phyloP scores from a whole-genome alignment of 1,140 invertebrate species.

The Dinoponera quadriceps region DNA sequence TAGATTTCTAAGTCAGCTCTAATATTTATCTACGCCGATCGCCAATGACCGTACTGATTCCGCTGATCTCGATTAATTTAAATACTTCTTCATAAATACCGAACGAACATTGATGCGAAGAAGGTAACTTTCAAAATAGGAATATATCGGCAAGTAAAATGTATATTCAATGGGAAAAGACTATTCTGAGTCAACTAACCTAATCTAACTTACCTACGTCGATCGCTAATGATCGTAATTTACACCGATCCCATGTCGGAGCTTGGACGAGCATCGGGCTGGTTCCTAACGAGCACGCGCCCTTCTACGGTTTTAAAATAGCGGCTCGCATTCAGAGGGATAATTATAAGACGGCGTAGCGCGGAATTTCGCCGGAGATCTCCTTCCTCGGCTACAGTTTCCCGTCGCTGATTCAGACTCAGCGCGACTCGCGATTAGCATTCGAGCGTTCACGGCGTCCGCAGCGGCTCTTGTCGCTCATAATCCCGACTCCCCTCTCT shows the following conservation, averaged over 20 bases:
- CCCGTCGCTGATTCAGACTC: slow-evolving; percentile 8
- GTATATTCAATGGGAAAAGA: no score
- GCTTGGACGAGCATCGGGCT: not conserved
- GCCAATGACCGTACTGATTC: not conserved
- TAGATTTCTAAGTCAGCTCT: no score
- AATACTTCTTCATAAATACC: no score
- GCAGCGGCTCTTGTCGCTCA: slow-evolving; percentile 29
- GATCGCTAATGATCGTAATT: slow-evolving; percentile 13
- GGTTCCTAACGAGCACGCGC: slow-evolving; percentile 21
- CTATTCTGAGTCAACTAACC: not conserved
- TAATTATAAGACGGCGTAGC: slow-evolving; percentile 29
- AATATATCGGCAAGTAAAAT: no score
- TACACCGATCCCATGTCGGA: slow-evolving; percentile 2
- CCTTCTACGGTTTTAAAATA: slow-evolving; percentile 34
- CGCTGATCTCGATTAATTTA: no score
- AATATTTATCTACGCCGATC: no score
- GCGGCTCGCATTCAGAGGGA: slow-evolving; percentile 5
- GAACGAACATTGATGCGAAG: no score
- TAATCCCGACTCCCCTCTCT: slow-evolving; percentile 56
- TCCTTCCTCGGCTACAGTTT: not conserved
- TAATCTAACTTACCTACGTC: not conserved
- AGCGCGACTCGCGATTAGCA: slow-evolving; percentile 16
- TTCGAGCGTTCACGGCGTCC: slow-evolving; percentile 28
- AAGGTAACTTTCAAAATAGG: no score
- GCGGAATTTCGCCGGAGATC: slow-evolving; percentile 2